These are phyloP conservation scores for Cacatua alba DNA, from an alignment of 2,113 vertebrate genomes.

Conservation along the genomic window DNA sequence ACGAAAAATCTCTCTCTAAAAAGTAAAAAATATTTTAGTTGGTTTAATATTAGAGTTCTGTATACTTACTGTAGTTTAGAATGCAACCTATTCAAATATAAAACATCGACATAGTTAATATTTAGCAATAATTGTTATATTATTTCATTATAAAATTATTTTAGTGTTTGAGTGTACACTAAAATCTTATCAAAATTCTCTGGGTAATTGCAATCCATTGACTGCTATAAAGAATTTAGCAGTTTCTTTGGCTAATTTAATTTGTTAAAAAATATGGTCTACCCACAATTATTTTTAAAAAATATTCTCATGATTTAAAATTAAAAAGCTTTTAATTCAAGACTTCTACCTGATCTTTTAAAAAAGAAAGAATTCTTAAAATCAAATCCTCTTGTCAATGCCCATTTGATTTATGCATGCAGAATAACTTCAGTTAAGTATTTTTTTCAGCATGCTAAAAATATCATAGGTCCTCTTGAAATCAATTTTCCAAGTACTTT, in stretches of 20 bases:
- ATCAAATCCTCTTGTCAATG: neutral
- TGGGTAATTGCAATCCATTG: neutral
- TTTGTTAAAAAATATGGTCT: neutral
- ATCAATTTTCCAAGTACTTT: neutral
- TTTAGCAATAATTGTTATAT: neutral
- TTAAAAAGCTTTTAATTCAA: neutral
- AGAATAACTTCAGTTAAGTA: neutral
- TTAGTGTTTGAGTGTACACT: neutral
- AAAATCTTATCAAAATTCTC: neutral
- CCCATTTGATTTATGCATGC: neutral
- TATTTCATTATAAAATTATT: neutral
- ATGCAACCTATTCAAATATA: neutral
- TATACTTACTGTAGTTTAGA: neutral
- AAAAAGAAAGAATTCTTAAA: neutral
- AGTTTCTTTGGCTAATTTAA: neutral
- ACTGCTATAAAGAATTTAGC: neutral
- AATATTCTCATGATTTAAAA: neutral
- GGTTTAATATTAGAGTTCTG: neutral
- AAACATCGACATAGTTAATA: fast-evolving
- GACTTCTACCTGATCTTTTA: neutral
- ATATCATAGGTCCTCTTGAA: neutral
- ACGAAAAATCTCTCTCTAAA: neutral
- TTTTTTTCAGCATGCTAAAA: neutral
- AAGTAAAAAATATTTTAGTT: neutral
- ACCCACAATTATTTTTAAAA: neutral